Conservation (phyloP, 2,888 invertebrate genomes). For the Candidula unifasciata region DNA sequence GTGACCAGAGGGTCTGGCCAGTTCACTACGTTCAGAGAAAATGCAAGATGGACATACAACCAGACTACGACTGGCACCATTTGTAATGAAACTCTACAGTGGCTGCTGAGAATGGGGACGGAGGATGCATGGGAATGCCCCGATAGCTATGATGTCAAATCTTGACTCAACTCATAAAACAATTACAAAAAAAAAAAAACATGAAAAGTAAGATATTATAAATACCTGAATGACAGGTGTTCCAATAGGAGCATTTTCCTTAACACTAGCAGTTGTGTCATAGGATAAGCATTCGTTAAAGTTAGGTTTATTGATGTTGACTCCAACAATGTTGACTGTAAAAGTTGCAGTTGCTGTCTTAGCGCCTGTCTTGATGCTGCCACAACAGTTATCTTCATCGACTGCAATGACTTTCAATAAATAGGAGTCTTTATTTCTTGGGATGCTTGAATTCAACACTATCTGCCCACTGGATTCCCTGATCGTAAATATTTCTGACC, state of each 20-base stretch:
- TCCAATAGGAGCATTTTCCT: slow-evolving; percentile 62
- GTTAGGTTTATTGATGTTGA: slow-evolving; percentile 97
- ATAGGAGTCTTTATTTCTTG: slow-evolving; percentile 81
- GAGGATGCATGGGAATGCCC: too few species aligned
- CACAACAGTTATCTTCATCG: slow-evolving; percentile 85
- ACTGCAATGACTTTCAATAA: slow-evolving; percentile 96
- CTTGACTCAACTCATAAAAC: too few species aligned
- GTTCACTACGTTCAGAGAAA: too few species aligned
- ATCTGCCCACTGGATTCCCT: slow-evolving; percentile 75
- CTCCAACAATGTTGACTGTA: slow-evolving; percentile 96
- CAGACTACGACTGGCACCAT: too few species aligned
- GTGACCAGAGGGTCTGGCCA: too few species aligned
- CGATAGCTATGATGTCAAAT: too few species aligned
- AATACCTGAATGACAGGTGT: slow-evolving; percentile 65
- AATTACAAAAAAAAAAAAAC: too few species aligned
- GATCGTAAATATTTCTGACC: slow-evolving; percentile 70
- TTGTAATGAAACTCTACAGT: too few species aligned
- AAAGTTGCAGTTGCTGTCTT: slow-evolving; percentile 81
- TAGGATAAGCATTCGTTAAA: slow-evolving; percentile 96
- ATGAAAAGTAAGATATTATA: too few species aligned
- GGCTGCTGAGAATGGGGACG: too few species aligned
- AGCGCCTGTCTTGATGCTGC: not conserved
- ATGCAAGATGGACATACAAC: too few species aligned
- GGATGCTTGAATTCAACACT: slow-evolving; percentile 65
- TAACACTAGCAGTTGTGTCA: slow-evolving; percentile 80